Evolutionary conservation across 2,888 invertebrate species (phyloP).

Genomic region (Dynastes grantii): DNA sequence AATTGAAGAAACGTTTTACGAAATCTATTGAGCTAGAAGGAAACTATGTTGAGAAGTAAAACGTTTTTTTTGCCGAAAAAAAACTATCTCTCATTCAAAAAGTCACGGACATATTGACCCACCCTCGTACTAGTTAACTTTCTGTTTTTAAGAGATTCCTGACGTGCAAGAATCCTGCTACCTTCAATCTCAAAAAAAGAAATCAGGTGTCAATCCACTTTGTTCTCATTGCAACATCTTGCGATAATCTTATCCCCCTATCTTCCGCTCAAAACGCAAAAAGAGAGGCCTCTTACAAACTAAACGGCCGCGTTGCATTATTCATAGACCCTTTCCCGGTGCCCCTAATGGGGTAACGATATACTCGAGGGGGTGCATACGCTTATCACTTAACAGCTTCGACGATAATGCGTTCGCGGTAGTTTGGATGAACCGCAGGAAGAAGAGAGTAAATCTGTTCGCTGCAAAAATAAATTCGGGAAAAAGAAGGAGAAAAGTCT

Average conservation of each 20-base stretch:
- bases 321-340: slow-evolving; percentile 14
- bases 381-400: slow-evolving; percentile 24
- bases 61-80: too few species aligned
- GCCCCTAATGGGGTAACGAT: slow-evolving; percentile 23
- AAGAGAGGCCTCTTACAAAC: slow-evolving; percentile 9
- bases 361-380: slow-evolving; percentile 22
- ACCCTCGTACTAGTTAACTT: too few species aligned
- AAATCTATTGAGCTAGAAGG: too few species aligned
- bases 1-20: too few species aligned
- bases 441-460: too few species aligned
- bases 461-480: too few species aligned
- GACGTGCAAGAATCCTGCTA: too few species aligned
- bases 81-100: too few species aligned
- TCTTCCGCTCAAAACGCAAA: background rate
- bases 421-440: background rate
- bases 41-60: too few species aligned
- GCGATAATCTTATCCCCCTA: background rate
- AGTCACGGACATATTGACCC: too few species aligned
- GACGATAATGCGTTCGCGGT: background rate
- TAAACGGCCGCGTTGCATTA: slow-evolving; percentile 22
- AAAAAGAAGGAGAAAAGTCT: background rate
- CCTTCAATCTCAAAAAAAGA: background rate
- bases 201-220: slow-evolving; percentile 13
- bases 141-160: too few species aligned
- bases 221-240: slow-evolving; percentile 2